These are phyloP conservation scores for Drosophila hamatofila DNA, from an alignment of 2,888 invertebrate genomes.

Conservation along the genomic window DNA sequence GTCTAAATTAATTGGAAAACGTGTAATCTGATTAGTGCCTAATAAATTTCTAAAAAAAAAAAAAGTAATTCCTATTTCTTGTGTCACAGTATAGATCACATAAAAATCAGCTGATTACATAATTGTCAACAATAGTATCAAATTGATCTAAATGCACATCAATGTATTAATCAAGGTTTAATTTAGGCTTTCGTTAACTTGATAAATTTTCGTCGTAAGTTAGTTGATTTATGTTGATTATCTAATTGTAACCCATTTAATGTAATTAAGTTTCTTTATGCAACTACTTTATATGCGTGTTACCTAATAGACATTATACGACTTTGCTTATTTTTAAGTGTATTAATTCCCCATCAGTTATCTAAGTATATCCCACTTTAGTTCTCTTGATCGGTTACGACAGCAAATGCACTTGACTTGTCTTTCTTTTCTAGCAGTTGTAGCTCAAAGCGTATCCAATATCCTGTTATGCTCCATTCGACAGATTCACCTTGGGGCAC, in stretches of 20 bases:
- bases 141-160: neutral
- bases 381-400: slow-evolving; percentile 3
- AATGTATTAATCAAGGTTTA: neutral
- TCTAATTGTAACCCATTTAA: neutral
- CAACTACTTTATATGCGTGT: neutral
- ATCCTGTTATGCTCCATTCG: slow-evolving; percentile 13
- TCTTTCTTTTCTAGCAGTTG: neutral
- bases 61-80: neutral
- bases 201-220: neutral
- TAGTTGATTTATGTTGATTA: too few species aligned
- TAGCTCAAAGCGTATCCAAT: slow-evolving; percentile 15
- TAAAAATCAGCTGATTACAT: neutral
- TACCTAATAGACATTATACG: neutral
- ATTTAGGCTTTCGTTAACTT: neutral
- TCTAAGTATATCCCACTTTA: neutral
- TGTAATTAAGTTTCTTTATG: neutral
- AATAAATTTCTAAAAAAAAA: neutral
- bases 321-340: neutral
- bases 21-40: neutral
- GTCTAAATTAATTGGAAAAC: neutral
- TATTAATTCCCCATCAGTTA: neutral
- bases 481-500: slow-evolving; percentile 36
- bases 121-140: neutral
- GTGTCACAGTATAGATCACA: neutral
- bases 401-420: slow-evolving; percentile 3